Percentiles rank a stretch among this genome's conserved stretches.
Conservation (phyloP, 2,113 vertebrate species). For the Tachysurus fulvidraco region DNA sequence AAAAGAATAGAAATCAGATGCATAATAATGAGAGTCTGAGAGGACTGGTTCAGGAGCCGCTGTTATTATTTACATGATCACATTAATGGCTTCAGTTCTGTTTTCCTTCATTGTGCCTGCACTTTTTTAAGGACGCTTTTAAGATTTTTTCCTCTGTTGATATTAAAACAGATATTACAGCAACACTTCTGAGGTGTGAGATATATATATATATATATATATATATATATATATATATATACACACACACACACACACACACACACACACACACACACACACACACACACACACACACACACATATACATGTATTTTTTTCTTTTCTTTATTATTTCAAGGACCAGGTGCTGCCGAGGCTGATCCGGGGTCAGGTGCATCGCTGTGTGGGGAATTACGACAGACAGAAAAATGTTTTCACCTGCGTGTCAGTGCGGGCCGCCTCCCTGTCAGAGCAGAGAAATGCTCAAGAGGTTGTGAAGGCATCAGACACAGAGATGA, state of each 20-base stretch:
- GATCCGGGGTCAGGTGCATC: constrained; percentile 87
- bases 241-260: too few relatives aligned
- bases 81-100: not conserved
- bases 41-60: not conserved
- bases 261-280: too few relatives aligned
- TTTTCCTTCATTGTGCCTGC: not conserved
- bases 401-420: constrained; percentile 77
- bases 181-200: not conserved
- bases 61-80: not conserved
- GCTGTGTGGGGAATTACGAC: constrained; percentile 91
- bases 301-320: too few relatives aligned
- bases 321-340: constrained; percentile 63
- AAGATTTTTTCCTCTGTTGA: not conserved
- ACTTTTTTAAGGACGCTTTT: not conserved
- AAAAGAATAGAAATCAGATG: not conserved
- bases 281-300: too few relatives aligned
- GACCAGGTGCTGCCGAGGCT: constrained; percentile 88
- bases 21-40: not conserved
- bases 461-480: constrained; percentile 81
- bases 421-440: constrained; percentile 87
- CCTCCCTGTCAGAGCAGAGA: constrained; percentile 81
- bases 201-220: too few relatives aligned
- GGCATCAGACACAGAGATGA: constrained; percentile 82
- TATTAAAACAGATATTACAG: not conserved
- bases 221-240: too few relatives aligned